Conservation (phyloP, 2,888 invertebrate species). For the Philereme vetulata region DNA sequence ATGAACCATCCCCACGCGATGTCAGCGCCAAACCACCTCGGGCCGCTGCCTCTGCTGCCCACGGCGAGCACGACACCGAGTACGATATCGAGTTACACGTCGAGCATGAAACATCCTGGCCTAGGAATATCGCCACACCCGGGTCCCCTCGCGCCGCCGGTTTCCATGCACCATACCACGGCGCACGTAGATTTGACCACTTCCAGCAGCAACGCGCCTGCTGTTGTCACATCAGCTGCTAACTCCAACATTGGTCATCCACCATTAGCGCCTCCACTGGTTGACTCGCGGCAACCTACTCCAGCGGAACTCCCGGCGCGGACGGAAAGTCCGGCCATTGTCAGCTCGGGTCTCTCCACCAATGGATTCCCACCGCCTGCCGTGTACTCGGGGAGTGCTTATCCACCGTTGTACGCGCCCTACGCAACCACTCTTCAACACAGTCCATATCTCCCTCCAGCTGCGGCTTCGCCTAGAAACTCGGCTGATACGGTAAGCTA, state of each 20-base stretch:
- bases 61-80: conserved; percentile 58
- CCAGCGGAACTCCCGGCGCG: conserved; percentile 66
- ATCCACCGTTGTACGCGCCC: conserved; percentile 90
- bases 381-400: conserved; percentile 84
- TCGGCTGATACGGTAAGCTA: conserved; percentile 79
- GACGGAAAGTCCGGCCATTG: conserved; percentile 64
- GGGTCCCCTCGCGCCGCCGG: conserved; percentile 51
- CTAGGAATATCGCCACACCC: conserved; percentile 57
- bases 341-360: conserved; percentile 87
- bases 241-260: conserved; percentile 59
- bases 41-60: conserved; percentile 56
- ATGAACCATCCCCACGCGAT: conserved; percentile 60
- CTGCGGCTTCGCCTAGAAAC: conserved; percentile 86
- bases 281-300: conserved; percentile 70
- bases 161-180: conserved; percentile 57
- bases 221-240: conserved; percentile 54
- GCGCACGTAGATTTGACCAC: conserved; percentile 55
- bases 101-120: conserved; percentile 67
- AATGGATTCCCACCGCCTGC: conserved; percentile 86
- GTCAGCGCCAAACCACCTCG: conserved; percentile 59
- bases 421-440: conserved; percentile 89
- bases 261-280: conserved; percentile 62
- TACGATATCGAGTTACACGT: conserved; percentile 65
- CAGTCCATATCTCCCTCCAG: conserved; percentile 88
- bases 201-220: conserved; percentile 44